Evolutionary conservation across 2,888 invertebrate genomes (phyloP).

Genomic region (Acrobasis consociella): DNA sequence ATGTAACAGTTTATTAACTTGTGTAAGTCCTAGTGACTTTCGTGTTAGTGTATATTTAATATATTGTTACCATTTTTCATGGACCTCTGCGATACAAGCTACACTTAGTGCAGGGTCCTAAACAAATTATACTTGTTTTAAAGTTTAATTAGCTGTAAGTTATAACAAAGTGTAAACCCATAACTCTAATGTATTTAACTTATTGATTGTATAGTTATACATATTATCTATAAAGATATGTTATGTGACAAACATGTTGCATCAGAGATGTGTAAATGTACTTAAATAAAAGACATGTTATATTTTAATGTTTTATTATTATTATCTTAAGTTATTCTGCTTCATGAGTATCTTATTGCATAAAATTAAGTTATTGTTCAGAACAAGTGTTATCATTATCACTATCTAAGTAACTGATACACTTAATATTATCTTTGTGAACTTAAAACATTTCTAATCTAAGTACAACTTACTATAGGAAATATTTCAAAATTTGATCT

Average conservation of each 20-base stretch:
- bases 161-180: too few species aligned
- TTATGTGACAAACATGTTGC: not conserved
- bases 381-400: not conserved
- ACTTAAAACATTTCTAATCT: not conserved
- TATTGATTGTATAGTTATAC: too few species aligned
- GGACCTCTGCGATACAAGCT: too few species aligned
- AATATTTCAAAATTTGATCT: not conserved
- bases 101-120: too few species aligned
- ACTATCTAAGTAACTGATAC: not conserved
- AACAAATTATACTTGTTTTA: too few species aligned
- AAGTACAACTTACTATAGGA: constrained; percentile 8
- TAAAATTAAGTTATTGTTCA: not conserved
- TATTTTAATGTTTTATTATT: not conserved
- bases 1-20: too few species aligned
- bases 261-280: not conserved
- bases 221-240: too few species aligned
- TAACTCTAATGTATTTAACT: too few species aligned
- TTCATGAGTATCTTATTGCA: not conserved
- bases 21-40: too few species aligned
- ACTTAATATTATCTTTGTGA: not conserved
- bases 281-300: not conserved
- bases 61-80: not conserved
- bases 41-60: too few species aligned
- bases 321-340: not conserved
- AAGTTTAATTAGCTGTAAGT: too few species aligned